Evolutionary conservation across 2,888 invertebrate species (phyloP).

Genomic region (Drosophila koepferae): DNA sequence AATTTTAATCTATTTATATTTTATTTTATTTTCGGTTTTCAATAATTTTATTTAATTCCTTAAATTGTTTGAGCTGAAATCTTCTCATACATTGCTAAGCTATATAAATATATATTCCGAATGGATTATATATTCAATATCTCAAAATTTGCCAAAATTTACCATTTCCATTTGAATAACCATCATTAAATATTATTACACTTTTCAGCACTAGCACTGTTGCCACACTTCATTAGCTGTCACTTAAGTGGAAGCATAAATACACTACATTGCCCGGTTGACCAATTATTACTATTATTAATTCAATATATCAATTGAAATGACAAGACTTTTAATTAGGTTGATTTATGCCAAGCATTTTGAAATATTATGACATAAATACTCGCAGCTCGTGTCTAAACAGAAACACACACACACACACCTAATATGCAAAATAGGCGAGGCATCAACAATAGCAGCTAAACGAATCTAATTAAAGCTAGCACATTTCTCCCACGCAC

Average conservation of each 20-base stretch:
- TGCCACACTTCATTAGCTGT: constrained; percentile 15
- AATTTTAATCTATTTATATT: neutral
- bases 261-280: neutral
- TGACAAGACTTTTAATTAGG: constrained; percentile 57
- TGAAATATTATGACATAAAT: constrained; percentile 24
- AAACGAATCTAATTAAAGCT: constrained; percentile 55
- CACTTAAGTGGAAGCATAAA: constrained; percentile 22
- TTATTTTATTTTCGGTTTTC: too few relatives aligned
- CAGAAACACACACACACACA: constrained; percentile 15
- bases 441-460: neutral
- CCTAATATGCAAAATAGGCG: constrained; percentile 32
- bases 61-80: neutral
- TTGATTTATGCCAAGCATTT: constrained; percentile 47
- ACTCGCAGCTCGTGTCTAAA: constrained; percentile 41
- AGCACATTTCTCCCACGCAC: constrained; percentile 39
- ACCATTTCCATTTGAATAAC: neutral
- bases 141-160: neutral
- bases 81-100: neutral
- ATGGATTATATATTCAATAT: too few relatives aligned
- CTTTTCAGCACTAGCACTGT: neutral
- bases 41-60: neutral
- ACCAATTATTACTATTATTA: constrained; percentile 3
- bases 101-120: neutral
- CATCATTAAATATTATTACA: neutral
- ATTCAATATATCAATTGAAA: constrained; percentile 24